phyloP scores from a whole-genome alignment of 1,140 invertebrate genomes.

The Asbolus verrucosus region DNA sequence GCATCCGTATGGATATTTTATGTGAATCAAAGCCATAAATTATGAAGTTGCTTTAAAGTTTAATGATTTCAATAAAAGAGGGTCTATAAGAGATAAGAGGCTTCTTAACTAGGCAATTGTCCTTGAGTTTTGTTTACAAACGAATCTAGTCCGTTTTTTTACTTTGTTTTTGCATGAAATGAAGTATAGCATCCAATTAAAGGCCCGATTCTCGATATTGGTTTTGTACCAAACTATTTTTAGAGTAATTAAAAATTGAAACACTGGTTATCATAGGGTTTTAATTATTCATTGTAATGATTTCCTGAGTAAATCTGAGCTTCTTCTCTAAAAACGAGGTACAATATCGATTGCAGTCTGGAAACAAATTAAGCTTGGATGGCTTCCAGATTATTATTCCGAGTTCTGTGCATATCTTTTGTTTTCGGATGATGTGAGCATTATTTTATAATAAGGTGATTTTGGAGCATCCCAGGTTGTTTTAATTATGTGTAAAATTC shows the following conservation, averaged over 20 bases:
- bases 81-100: conserved; percentile 26
- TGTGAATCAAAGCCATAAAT: conserved; percentile 21
- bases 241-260: too few relatives aligned
- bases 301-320: neutral
- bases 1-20: conserved; percentile 22
- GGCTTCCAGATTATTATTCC: conserved; percentile 33
- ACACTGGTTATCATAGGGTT: too few relatives aligned
- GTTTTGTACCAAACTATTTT: too few relatives aligned
- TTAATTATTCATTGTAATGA: too few relatives aligned
- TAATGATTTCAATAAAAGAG: conserved; percentile 34
- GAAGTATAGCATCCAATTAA: conserved; percentile 14
- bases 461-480: neutral
- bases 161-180: neutral
- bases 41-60: conserved; percentile 34
- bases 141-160: conserved; percentile 11
- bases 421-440: conserved; percentile 27
- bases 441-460: conserved; percentile 25
- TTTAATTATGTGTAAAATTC: conserved; percentile 34
- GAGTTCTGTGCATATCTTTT: conserved; percentile 27
- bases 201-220: too few relatives aligned
- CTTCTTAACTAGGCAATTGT: conserved; percentile 25
- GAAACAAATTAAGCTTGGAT: conserved; percentile 38
- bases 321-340: conserved; percentile 18
- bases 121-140: neutral
- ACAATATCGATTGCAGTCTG: conserved; percentile 28